phyloP scores from a whole-genome alignment of 2,797 vertebrate genomes.

The Epinephelus coioides region DNA sequence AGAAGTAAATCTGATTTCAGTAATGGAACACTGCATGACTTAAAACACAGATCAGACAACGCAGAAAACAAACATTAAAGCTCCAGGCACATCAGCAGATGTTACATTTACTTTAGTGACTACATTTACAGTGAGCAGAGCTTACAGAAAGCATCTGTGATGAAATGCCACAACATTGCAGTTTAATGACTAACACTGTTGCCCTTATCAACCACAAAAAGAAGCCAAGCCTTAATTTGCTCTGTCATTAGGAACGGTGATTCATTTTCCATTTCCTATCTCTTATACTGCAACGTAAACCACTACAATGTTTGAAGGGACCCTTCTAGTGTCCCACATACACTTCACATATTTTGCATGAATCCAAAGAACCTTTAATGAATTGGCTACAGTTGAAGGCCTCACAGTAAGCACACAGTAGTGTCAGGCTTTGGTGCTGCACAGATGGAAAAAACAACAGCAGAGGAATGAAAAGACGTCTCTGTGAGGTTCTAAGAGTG shows the following conservation, averaged over 20 bases:
- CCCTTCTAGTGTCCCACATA: neutral
- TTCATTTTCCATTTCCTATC: slow-evolving; percentile 26
- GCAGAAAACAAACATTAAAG: slow-evolving; percentile 51
- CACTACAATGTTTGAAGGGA: neutral
- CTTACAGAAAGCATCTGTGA: slow-evolving; percentile 4
- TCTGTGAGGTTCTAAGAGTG: slow-evolving; percentile 71
- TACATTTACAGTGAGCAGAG: slow-evolving; percentile 13
- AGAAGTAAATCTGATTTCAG: slow-evolving; percentile 71
- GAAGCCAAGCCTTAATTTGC: neutral
- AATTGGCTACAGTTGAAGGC: slow-evolving; percentile 25
- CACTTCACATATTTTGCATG: slow-evolving; percentile 9
- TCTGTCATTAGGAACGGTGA: slow-evolving; percentile 6
- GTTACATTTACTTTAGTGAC: slow-evolving; percentile 28
- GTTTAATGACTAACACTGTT: neutral
- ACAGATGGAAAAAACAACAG: slow-evolving; percentile 84
- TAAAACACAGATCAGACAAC: slow-evolving; percentile 60
- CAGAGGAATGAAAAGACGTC: slow-evolving; percentile 81
- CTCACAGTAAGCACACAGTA: slow-evolving; percentile 43
- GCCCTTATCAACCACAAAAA: slow-evolving; percentile 9
- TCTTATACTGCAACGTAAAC: neutral
- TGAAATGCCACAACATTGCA: slow-evolving; percentile 2
- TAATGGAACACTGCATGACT: slow-evolving; percentile 65
- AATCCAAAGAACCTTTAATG: slow-evolving; percentile 21
- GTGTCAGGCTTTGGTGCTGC: slow-evolving; percentile 67
- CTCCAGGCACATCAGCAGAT: slow-evolving; percentile 43